Conservation (phyloP, 2,113 vertebrate genomes). For the Clarias batrachus region DNA sequence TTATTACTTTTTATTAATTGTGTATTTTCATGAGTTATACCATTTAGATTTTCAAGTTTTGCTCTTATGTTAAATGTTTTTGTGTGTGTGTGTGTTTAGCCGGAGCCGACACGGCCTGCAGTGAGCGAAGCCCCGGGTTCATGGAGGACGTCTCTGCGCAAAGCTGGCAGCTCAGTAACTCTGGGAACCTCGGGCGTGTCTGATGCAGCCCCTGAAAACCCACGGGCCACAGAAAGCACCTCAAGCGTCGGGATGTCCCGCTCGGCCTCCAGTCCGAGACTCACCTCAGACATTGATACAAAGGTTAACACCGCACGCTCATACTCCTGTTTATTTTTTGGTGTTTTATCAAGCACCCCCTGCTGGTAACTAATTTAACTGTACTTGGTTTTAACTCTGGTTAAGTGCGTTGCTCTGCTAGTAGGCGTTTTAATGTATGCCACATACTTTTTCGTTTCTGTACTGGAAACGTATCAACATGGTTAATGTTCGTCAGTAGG, state of each 20-base stretch:
- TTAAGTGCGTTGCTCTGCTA: background rate
- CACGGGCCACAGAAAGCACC: constrained; percentile 55
- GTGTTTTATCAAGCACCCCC: background rate
- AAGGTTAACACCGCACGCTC: constrained; percentile 62
- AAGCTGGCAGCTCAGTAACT: constrained; percentile 74
- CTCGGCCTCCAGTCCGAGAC: constrained; percentile 77
- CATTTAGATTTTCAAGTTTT: background rate
- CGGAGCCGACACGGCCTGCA: constrained; percentile 62
- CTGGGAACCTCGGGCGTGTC: constrained; percentile 67
- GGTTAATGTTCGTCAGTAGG: background rate
- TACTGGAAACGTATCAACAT: background rate
- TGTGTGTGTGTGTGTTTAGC: constrained; percentile 31
- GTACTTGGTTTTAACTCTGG: background rate
- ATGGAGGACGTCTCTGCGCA: constrained; percentile 77
- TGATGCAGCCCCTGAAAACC: constrained; percentile 63
- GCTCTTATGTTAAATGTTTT: background rate
- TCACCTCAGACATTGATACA: constrained; percentile 71
- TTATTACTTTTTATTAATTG: background rate
- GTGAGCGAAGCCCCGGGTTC: constrained; percentile 69
- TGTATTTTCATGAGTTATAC: background rate
- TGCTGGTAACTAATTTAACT: background rate
- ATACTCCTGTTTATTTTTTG: background rate
- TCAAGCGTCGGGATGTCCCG: constrained; percentile 73
- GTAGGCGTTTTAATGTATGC: background rate
- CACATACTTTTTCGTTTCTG: background rate